phyloP scores from a whole-genome alignment of 2,888 invertebrate genomes.

The Pimpla rufipes region DNA sequence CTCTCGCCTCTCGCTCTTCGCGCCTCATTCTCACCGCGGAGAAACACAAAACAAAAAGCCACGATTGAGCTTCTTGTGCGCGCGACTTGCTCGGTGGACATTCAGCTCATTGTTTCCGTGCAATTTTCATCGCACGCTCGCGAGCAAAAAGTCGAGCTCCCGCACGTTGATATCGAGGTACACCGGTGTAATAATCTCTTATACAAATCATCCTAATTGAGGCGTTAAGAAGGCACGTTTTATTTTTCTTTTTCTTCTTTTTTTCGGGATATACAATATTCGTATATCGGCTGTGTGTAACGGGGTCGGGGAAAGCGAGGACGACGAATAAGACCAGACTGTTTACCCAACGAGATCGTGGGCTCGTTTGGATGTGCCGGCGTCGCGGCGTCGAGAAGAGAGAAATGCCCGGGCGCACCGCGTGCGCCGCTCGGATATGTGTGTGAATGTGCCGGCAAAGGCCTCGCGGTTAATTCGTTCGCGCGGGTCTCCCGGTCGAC shows the following conservation, averaged over 20 bases:
- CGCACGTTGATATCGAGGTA: not conserved
- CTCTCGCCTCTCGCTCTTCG: constrained; percentile 40
- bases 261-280: constrained; percentile 57
- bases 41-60: not conserved
- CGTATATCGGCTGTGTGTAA: constrained; percentile 45
- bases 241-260: too few relatives aligned
- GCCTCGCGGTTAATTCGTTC: constrained; percentile 54
- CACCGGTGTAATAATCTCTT: not conserved
- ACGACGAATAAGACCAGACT: constrained; percentile 52
- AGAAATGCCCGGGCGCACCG: constrained; percentile 41
- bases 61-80: constrained; percentile 30
- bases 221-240: not conserved
- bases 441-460: constrained; percentile 33
- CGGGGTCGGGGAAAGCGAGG: constrained; percentile 66
- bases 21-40: constrained; percentile 2
- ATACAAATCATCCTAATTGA: constrained; percentile 18
- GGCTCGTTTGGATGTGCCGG: constrained; percentile 50
- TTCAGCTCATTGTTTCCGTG: constrained; percentile 8
- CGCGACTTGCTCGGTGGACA: not conserved
- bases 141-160: not conserved
- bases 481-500: constrained; percentile 1
- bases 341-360: constrained; percentile 58
- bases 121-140: constrained; percentile 4
- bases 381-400: constrained; percentile 28
- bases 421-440: not conserved